Evolutionary conservation across 2,797 vertebrate genomes (phyloP), one percentile per base, ranked within the genome.

Genomic region (Phyllotis vaccarum): DNA sequence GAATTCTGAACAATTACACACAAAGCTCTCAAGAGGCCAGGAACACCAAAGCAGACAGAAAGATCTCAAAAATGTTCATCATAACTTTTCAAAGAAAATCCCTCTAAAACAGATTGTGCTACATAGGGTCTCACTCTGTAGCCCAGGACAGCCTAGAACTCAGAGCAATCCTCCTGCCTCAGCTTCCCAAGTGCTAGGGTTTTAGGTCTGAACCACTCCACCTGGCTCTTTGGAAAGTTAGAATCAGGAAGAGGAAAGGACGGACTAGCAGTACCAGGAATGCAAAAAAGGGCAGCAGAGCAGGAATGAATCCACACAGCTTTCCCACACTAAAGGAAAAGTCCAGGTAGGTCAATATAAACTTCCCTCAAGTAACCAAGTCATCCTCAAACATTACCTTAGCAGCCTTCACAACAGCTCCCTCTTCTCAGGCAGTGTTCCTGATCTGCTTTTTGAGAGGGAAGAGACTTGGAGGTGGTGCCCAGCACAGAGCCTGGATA

Each of bases 21-120:
- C 72, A 79, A 89, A 70, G 17, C 75, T 89, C 56, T 92, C 46
- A 93, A 52, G 83, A 92, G 54, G 72, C 31, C 31, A 91, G 85
- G 94, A 94, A 40, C 56, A 62, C 75, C 60, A 29, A 91, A 82
- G 78, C 74, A 93, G 5, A 94, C 85, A 78, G 49, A 58, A 92
- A 94, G 90, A 86, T 34, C 62, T 78, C 54, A 29, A 56, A 24
- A 75, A 79, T 11, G 64, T 87, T 83, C 34, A 64, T 21, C 74
- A 58, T 40, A 91, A 60, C 5, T 80, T 94, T 68, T 96, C 85
- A 86, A 93, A 86, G 81, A 86, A 93, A 96, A 90, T 58, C 82
- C 9, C n/a, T 96, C 70, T 93, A 80, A 95, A 95, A 93, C 16
- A 81, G 52, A 82, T 86, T 52, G 40, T 75, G 24, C 43, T 58